These are phyloP conservation scores for Halisarca cf. caerulea DNA, from an alignment of 37 sponge, comb jelly and placozoan species.

Conservation along the genomic window DNA sequence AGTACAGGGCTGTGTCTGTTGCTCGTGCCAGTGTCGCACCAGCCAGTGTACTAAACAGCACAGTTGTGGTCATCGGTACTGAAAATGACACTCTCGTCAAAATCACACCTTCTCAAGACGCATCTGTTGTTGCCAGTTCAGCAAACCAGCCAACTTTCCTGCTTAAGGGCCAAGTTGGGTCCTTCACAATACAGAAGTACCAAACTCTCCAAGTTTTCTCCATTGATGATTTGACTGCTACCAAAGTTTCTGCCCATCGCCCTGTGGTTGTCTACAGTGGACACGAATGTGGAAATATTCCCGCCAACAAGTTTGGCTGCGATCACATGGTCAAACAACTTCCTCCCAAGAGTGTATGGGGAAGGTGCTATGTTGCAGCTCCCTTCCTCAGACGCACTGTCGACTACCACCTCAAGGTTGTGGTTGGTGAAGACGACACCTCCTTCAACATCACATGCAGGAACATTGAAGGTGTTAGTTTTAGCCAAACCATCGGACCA, in stretches of 20 bases:
- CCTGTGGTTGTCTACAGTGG: conserved; percentile 22
- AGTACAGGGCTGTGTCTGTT: not conserved
- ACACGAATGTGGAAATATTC: conserved; percentile 21
- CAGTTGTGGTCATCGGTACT: conserved; percentile 16
- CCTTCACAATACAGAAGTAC: not conserved
- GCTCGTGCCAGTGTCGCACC: too few relatives aligned
- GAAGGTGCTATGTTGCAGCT: not conserved
- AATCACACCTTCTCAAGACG: not conserved
- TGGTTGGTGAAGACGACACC: not conserved
- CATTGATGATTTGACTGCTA: not conserved
- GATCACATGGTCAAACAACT: conserved; percentile 22
- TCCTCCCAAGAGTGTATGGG: not conserved
- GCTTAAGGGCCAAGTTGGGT: not conserved
- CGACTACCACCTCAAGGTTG: not conserved
- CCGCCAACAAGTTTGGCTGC: not conserved
- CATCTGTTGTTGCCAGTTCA: not conserved
- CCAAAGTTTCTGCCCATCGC: not conserved
- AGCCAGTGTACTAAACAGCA: not conserved
- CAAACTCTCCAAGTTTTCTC: not conserved
- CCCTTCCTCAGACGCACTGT: not conserved
- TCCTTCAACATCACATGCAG: not conserved
- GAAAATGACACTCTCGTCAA: not conserved
- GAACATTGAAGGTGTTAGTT: too few relatives aligned
- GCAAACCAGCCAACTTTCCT: not conserved
- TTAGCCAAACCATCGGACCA: not conserved